Conservation (phyloP, 2,113 vertebrate species). For the Myocastor coypus region DNA sequence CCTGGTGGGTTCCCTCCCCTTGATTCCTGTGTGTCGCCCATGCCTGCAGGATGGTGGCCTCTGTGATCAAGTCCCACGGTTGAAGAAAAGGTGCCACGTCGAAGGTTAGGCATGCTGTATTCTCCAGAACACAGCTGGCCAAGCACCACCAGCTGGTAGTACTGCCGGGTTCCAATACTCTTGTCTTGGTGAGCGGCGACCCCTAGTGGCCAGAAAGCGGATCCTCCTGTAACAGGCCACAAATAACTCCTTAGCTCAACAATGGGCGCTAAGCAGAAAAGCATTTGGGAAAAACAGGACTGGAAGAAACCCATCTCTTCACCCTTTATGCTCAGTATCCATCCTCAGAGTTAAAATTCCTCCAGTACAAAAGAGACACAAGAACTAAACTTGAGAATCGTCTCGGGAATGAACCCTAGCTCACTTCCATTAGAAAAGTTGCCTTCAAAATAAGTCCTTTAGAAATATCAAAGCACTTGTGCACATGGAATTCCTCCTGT, state of each 20-base stretch:
- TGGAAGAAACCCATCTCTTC: neutral
- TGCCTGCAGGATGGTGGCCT: neutral
- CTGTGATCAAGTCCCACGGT: neutral
- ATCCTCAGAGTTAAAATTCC: neutral
- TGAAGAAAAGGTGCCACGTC: neutral
- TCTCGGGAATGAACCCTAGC: neutral
- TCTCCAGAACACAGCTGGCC: neutral
- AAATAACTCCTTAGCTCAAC: rapidly evolving
- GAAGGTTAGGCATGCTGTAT: neutral
- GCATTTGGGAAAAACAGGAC: neutral
- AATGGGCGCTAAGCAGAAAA: rapidly evolving
- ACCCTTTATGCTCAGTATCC: neutral
- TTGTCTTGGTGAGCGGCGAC: neutral
- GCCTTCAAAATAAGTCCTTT: neutral
- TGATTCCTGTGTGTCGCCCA: rapidly evolving
- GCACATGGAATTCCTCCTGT: rapidly evolving
- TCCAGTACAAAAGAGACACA: neutral
- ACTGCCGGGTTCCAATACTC: rapidly evolving
- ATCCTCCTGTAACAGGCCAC: no score
- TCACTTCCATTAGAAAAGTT: neutral
- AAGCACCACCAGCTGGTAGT: neutral
- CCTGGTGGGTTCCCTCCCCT: no score
- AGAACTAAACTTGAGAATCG: neutral
- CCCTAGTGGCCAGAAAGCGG: constrained; percentile 23
- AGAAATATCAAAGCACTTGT: neutral